phyloP scores from a whole-genome alignment of 2,888 invertebrate species.

The Phalangium opilio region DNA sequence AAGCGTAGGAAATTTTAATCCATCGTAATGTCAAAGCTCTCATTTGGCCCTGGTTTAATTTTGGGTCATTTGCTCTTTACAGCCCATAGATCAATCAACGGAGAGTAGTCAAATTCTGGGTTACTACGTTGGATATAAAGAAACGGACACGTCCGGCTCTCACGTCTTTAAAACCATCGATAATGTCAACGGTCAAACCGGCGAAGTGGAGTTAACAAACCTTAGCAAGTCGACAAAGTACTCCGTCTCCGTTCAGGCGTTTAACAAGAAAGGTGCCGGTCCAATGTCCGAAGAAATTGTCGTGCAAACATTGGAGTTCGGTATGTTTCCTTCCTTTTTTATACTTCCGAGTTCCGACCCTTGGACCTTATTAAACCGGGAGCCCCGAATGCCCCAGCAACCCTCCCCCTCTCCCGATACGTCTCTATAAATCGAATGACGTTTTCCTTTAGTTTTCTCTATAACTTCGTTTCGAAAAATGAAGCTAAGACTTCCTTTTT shows the following conservation, averaged over 20 bases:
- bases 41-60: no score
- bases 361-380: no score
- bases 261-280: not conserved
- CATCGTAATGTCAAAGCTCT: no score
- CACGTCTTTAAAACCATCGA: slow-evolving; percentile 19
- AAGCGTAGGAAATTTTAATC: not conserved
- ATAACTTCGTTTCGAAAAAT: no score
- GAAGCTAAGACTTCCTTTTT: no score
- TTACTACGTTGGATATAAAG: slow-evolving; percentile 21
- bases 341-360: no score
- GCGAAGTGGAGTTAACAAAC: slow-evolving; percentile 1
- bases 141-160: slow-evolving; percentile 14
- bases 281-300: not conserved
- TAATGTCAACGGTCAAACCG: slow-evolving; percentile 8
- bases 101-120: slow-evolving; percentile 7
- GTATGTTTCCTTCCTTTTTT: not conserved
- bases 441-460: no score
- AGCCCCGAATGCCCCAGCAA: no score
- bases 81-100: not conserved
- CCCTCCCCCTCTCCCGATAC: no score
- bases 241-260: slow-evolving; percentile 10
- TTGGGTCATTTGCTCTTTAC: not conserved
- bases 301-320: not conserved
- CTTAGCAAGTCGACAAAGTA: slow-evolving; percentile 21
- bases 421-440: no score